Conservation (phyloP, 2,113 vertebrate genomes). For the Anguilla rostrata region DNA sequence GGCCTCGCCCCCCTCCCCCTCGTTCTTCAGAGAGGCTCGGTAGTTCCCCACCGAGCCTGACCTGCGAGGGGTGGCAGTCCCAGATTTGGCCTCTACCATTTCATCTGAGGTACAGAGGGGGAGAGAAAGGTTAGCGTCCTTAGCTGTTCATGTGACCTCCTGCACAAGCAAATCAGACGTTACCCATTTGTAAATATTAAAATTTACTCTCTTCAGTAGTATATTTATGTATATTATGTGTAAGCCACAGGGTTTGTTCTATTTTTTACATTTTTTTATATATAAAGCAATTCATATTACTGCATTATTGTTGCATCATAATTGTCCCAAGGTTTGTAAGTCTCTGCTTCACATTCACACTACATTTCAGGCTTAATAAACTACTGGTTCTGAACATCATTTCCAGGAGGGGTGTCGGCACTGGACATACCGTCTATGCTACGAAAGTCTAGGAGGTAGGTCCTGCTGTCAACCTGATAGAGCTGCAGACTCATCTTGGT, state of each 20-base stretch:
- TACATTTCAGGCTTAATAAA: too few species aligned
- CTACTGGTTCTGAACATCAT: background rate
- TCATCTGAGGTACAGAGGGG: conserved; percentile 74
- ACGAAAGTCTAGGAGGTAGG: conserved; percentile 94
- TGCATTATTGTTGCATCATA: too few species aligned
- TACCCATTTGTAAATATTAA: too few species aligned
- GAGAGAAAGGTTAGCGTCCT: conserved; percentile 68
- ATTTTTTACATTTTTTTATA: too few species aligned
- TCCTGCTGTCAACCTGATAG: conserved; percentile 97
- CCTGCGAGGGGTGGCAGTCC: conserved; percentile 87
- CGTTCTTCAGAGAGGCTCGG: conserved; percentile 80
- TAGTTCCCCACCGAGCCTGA: conserved; percentile 90
- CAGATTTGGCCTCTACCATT: conserved; percentile 87
- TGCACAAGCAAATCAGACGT: background rate
- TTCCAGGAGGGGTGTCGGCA: background rate
- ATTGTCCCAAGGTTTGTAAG: too few species aligned
- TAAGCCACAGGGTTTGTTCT: too few species aligned
- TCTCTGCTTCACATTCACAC: too few species aligned
- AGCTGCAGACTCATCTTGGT: conserved; percentile 98
- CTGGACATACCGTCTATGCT: conserved; percentile 90
- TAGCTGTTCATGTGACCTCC: conserved; percentile 28
- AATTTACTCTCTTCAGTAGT: too few species aligned
- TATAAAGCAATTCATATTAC: too few species aligned
- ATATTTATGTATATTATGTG: too few species aligned
- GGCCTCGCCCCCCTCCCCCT: conserved; percentile 74